phyloP scores from a whole-genome alignment of 1,140 invertebrate species.

The Colletes gigas region DNA sequence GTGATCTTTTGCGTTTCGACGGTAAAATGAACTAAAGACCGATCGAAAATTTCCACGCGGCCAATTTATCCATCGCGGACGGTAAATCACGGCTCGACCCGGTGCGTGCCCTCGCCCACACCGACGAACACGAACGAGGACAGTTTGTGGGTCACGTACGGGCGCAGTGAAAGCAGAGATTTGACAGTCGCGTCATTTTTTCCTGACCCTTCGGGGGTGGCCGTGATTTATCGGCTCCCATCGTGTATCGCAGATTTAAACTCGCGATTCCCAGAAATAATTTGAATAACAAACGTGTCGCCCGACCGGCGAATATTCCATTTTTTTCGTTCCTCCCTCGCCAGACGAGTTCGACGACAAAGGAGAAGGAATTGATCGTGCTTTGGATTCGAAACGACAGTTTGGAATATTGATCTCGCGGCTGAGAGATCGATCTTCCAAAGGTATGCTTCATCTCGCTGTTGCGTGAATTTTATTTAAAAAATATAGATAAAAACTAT shows the following conservation, averaged over 20 bases:
- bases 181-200: slow-evolving; percentile 63
- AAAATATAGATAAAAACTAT: no score
- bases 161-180: slow-evolving; percentile 61
- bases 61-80: slow-evolving; percentile 3
- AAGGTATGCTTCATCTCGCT: no score
- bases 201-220: slow-evolving; percentile 22
- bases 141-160: slow-evolving; percentile 56
- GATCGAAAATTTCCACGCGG: slow-evolving; percentile 10
- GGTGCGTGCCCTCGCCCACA: slow-evolving; percentile 3
- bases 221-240: slow-evolving; percentile 11
- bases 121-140: slow-evolving; percentile 15
- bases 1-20: background rate
- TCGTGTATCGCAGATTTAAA: background rate
- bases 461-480: no score
- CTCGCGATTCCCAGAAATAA: no score
- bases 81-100: slow-evolving; percentile 16
- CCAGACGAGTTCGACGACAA: no score
- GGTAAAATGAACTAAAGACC: slow-evolving; percentile 2
- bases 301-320: no score
- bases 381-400: no score
- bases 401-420: no score
- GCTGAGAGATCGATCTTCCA: no score
- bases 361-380: no score
- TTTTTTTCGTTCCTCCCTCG: no score
- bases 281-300: no score